phyloP scores from a whole-genome alignment of 2,113 vertebrate species.

The Tamias sibiricus region DNA sequence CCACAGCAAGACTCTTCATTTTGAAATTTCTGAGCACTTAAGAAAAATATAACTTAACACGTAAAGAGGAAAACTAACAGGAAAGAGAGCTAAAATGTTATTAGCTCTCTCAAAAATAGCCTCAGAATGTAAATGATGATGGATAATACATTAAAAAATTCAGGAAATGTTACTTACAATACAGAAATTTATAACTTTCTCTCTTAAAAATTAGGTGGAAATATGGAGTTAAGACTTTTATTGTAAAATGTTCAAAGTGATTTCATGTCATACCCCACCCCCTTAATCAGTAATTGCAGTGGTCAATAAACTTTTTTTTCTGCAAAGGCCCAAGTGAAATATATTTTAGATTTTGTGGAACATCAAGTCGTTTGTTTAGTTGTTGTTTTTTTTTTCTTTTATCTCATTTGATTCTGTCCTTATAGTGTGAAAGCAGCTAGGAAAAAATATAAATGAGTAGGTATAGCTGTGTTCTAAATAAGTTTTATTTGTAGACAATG shows the following conservation, averaged over 20 bases:
- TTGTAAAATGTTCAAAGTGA: neutral
- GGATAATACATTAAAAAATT: neutral
- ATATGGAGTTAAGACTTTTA: neutral
- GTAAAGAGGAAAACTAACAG: neutral
- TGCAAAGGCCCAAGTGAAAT: neutral
- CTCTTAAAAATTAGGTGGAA: neutral
- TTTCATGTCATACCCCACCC: neutral
- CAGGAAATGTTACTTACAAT: neutral
- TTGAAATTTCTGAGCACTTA: conserved; percentile 1
- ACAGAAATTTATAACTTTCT: neutral
- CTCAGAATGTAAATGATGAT: neutral
- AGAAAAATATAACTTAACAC: neutral
- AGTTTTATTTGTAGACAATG: neutral
- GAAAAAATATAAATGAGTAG: neutral
- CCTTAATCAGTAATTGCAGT: neutral
- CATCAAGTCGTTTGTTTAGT: too few relatives aligned
- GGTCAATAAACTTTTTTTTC: neutral
- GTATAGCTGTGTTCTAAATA: neutral
- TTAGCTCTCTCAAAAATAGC: neutral
- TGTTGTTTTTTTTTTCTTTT: too few relatives aligned
- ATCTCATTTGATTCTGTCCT: neutral
- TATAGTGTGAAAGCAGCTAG: neutral
- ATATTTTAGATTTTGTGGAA: neutral
- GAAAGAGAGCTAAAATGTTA: neutral
- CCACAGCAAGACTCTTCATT: neutral